Evolutionary conservation across 2,888 invertebrate genomes (phyloP).

Genomic region (Coelinius sp.): DNA sequence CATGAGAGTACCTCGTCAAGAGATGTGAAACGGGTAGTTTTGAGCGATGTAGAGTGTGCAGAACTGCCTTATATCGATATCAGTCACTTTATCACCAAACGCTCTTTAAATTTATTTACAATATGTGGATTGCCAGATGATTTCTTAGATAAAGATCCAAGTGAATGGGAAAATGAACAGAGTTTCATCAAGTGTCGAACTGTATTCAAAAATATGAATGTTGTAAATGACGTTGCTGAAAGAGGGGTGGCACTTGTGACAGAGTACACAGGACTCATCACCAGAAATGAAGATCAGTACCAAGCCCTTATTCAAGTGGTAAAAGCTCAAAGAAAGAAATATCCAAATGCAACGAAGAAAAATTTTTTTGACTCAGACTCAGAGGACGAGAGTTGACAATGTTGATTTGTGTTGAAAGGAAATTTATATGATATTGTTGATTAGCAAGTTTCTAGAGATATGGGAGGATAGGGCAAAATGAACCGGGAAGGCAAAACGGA

Average conservation of each 20-base stretch:
- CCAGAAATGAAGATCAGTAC: neutral
- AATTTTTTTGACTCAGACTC: neutral
- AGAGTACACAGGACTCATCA: neutral
- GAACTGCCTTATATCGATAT: neutral
- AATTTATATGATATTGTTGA: no score
- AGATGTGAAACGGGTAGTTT: neutral
- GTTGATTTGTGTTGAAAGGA: no score
- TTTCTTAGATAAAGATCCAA: slow-evolving; percentile 19
- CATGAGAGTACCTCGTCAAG: neutral
- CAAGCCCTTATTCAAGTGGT: neutral
- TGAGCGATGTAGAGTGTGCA: neutral
- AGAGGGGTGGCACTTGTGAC: neutral
- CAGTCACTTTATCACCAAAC: slow-evolving; percentile 27
- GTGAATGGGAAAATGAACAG: neutral
- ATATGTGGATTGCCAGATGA: slow-evolving; percentile 16
- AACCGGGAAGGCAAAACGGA: no score
- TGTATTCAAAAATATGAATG: neutral
- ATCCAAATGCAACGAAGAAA: neutral
- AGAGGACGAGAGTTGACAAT: no score
- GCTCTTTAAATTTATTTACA: slow-evolving; percentile 21
- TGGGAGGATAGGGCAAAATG: no score
- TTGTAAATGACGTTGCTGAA: slow-evolving; percentile 3
- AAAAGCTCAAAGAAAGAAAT: neutral
- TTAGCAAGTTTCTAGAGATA: no score
- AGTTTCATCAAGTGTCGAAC: neutral